A percentile compares a stretch with the other conserved stretches of the same genome.
These are phyloP conservation scores for Parazoanthus atlanticus DNA, from an alignment of 92 coral and sea anemone species.

Conservation along the genomic window DNA sequence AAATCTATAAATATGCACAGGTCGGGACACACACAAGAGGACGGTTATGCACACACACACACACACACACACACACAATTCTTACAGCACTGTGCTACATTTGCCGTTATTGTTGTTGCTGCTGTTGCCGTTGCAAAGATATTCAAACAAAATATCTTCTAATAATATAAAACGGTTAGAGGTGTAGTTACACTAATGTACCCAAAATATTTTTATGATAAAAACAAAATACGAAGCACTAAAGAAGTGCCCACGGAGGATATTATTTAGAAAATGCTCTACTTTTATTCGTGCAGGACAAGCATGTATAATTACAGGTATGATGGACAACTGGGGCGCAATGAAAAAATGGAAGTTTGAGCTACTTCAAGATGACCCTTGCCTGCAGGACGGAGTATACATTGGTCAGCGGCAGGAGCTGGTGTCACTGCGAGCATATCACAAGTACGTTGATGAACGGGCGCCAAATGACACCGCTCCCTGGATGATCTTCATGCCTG, in stretches of 20 bases:
- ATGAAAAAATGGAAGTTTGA: conserved; percentile 75
- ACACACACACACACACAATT: too few species aligned
- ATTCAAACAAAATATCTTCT: too few species aligned
- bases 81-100: too few species aligned
- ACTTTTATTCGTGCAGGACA: conserved; percentile 46
- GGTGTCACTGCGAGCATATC: conserved; percentile 62
- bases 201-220: too few species aligned
- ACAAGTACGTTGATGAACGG: conserved; percentile 59
- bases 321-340: conserved; percentile 84
- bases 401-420: conserved; percentile 67
- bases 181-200: too few species aligned
- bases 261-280: background rate
- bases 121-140: too few species aligned
- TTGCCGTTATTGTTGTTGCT: too few species aligned
- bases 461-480: conserved; percentile 66
- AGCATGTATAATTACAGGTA: conserved; percentile 74
- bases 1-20: too few species aligned
- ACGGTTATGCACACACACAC: too few species aligned
- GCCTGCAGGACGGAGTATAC: conserved; percentile 72
- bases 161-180: too few species aligned
- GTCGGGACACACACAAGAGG: too few species aligned
- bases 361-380: conserved; percentile 64
- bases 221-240: too few species aligned
- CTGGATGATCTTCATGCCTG: conserved; percentile 86
- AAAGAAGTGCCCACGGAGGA: background rate